Conservation (phyloP, 2,113 vertebrate species). For the Plotosus lineatus region DNA sequence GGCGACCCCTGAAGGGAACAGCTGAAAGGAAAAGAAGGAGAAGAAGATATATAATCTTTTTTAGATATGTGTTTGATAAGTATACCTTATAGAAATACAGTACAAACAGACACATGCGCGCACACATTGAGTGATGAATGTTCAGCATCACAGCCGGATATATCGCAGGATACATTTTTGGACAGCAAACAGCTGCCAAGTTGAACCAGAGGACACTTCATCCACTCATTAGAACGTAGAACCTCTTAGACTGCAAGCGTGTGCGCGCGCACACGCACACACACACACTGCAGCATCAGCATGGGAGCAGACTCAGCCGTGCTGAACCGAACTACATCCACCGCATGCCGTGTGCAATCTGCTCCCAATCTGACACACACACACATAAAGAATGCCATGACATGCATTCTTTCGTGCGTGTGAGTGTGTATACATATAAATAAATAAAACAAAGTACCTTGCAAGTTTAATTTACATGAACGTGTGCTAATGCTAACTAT, state of each 20-base stretch:
- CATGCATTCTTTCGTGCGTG: too few species aligned
- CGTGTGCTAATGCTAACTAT: not conserved
- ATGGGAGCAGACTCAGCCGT: conserved; percentile 49
- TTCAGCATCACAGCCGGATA: conserved; percentile 24
- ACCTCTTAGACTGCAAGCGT: conserved; percentile 7
- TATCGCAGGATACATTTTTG: conserved; percentile 30
- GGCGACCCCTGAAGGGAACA: too few species aligned
- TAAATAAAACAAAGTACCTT: too few species aligned
- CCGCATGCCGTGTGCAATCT: conserved; percentile 57
- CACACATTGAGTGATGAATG: conserved; percentile 24
- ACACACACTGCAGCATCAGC: conserved; percentile 44
- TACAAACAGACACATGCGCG: conserved; percentile 3
- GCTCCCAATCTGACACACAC: conserved; percentile 45
- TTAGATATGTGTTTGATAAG: too few species aligned
- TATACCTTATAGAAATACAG: too few species aligned
- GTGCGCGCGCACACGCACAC: conserved; percentile 5
- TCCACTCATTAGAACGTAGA: conserved; percentile 36
- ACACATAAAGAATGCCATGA: conserved; percentile 47
- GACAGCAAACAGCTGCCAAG: conserved; percentile 50
- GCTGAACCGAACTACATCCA: conserved; percentile 53
- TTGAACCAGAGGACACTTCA: conserved; percentile 44
- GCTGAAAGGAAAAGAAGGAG: too few species aligned
- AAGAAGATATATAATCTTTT: too few species aligned
- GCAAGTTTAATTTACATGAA: too few species aligned
- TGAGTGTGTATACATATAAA: too few species aligned